A percentile compares a stretch with the other conserved stretches of the same genome.
phyloP scores from a whole-genome alignment of 2,113 vertebrate species.

The Calyptommatus sinebrachiatus region DNA sequence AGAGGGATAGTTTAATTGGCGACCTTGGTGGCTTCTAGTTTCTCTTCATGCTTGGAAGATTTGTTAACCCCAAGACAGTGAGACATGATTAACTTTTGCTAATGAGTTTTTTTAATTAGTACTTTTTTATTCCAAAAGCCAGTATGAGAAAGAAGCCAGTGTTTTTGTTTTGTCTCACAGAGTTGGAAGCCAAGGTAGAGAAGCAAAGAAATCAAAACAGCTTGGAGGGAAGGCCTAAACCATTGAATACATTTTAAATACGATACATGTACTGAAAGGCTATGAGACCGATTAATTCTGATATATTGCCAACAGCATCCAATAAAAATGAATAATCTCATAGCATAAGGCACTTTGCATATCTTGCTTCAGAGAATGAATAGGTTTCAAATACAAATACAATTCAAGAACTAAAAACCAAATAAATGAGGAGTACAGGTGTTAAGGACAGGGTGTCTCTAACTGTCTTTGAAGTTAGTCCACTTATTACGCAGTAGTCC shows the following conservation, averaged over 20 bases:
- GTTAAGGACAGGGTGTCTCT: background rate
- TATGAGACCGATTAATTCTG: background rate
- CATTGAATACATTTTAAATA: background rate
- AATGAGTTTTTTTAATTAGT: constrained; percentile 34
- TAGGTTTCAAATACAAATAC: background rate
- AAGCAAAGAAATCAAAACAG: constrained; percentile 4
- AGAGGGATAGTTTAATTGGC: constrained; percentile 5
- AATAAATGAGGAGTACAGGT: background rate
- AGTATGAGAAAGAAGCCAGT: constrained; percentile 13
- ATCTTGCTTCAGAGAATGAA: background rate
- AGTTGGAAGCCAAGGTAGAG: background rate
- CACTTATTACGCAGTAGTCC: too few species aligned
- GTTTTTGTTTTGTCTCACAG: constrained; percentile 6
- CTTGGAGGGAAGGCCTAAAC: background rate
- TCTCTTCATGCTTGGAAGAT: constrained; percentile 12
- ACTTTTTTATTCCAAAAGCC: constrained; percentile 7
- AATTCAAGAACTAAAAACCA: background rate
- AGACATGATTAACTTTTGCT: constrained; percentile 36
- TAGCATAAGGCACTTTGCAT: background rate
- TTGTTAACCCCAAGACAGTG: constrained; percentile 18
- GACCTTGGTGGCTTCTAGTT: background rate
- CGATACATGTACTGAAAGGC: background rate
- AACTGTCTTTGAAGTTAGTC: too few species aligned
- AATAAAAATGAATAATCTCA: background rate
- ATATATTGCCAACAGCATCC: background rate